Evolutionary conservation across 2,888 invertebrate genomes (phyloP).

Genomic region (Thymelicus acteon): DNA sequence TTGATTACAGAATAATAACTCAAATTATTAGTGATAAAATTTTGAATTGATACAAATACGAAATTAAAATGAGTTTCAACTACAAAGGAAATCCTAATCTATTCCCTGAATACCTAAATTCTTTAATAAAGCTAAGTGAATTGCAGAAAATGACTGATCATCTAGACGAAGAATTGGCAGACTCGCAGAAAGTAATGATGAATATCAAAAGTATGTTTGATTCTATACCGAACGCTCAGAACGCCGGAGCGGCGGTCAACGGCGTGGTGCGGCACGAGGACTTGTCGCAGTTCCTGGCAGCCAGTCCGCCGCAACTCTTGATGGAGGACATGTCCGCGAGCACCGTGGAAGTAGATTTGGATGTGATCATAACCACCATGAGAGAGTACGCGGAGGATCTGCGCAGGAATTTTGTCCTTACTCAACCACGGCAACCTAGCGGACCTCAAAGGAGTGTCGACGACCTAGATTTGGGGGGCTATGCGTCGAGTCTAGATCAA

Average conservation of each 20-base stretch:
- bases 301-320: constrained; percentile 60
- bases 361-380: constrained; percentile 63
- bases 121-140: constrained; percentile 63
- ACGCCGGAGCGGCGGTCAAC: constrained; percentile 40
- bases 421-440: constrained; percentile 44
- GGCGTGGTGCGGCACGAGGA: constrained; percentile 58
- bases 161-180: constrained; percentile 65
- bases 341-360: constrained; percentile 59
- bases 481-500: constrained; percentile 65
- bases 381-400: constrained; percentile 67
- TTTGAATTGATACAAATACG: background rate
- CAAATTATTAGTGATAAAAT: background rate
- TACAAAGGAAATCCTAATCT: constrained; percentile 50
- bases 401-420: constrained; percentile 54
- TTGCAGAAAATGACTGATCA: constrained; percentile 68
- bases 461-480: constrained; percentile 61
- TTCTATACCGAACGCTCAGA: constrained; percentile 50
- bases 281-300: constrained; percentile 61
- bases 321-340: constrained; percentile 66
- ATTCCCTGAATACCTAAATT: constrained; percentile 63
- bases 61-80: constrained; percentile 48
- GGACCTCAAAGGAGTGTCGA: constrained; percentile 47
- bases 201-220: constrained; percentile 67
- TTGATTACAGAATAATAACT: too few relatives aligned
- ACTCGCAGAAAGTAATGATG: constrained; percentile 68